phyloP scores from a whole-genome alignment of 2,888 invertebrate species.

The Tetrapedia diversipes region DNA sequence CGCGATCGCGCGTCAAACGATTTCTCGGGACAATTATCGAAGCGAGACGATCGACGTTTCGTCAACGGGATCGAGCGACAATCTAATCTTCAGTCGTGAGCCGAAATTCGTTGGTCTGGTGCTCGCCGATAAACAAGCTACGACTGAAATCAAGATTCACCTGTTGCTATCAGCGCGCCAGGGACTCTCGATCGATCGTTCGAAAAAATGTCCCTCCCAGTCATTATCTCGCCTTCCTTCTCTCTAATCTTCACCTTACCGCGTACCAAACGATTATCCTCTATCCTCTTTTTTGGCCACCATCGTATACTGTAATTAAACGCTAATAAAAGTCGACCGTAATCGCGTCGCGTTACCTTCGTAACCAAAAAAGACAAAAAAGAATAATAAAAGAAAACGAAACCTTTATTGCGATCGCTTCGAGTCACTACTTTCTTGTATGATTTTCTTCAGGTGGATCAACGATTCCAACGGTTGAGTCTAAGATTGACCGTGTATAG shows the following conservation, averaged over 20 bases:
- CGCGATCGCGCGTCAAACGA: neutral
- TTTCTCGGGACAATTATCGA: constrained; percentile 11
- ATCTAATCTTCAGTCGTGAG: constrained; percentile 63
- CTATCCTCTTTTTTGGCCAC: neutral
- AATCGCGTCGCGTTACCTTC: neutral
- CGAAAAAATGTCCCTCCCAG: neutral
- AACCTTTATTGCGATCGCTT: neutral
- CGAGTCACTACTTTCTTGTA: accelerated
- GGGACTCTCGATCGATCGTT: constrained; percentile 34
- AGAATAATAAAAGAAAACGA: too few species aligned
- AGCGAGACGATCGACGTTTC: constrained; percentile 24
- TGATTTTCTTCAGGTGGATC: too few species aligned
- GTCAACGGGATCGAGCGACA: constrained; percentile 41
- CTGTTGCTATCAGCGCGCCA: constrained; percentile 59
- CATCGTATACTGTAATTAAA: neutral
- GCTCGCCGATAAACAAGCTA: constrained; percentile 50
- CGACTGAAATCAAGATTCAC: constrained; percentile 54
- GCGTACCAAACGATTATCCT: neutral
- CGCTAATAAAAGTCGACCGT: too few species aligned
- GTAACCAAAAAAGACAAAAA: neutral
- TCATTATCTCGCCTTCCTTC: too few species aligned
- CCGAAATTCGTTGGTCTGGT: constrained; percentile 50
- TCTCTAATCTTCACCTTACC: neutral
- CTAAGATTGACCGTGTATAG: neutral
- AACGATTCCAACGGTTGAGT: neutral